Evolutionary conservation across 2,113 vertebrate genomes (phyloP), one percentile per base, ranked within the genome.

Genomic region (Prochilodus magdalenae): DNA sequence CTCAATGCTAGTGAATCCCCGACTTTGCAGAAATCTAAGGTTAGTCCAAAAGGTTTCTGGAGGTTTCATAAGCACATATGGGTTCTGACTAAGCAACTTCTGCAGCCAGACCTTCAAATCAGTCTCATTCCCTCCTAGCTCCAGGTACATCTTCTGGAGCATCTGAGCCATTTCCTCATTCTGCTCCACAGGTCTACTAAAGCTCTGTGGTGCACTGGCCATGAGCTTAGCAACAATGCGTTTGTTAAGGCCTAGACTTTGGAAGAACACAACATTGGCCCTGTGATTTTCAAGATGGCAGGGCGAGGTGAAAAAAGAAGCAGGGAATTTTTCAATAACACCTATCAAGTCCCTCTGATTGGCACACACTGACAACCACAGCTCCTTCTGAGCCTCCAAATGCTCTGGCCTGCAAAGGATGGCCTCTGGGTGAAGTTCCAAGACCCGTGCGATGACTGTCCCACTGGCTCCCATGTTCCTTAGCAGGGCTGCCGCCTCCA

Each of bases 51-150:
- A 82, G n/a, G 90, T 26, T 0, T 89, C 83, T 1, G 95, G 89
- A 11, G 90, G 87, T 76, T 94, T 97, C 82, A 96, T 92, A 80
- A 99, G 92, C 85, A 97, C 93, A 89, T 95, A 98, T 0, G 96
- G 96, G 86, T 99, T 96, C 90, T 98, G 97, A 89, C 94, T 97
- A 85, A 99, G 86, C 73, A 98, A 88, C 86, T 99, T 99, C 74
- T 97, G 94, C 65, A 99, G 92, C 97, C 98, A 99, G 70, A 93
- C 90, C 87, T 93, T 97, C 93, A 96, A 93, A 83, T 96, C 98
- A 75, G 90, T 90, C 22, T 95, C 89, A 0, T 94, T 94, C 20
- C 97, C 97, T 0, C 97, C 97, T 22, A 98, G 90, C 60, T 90
- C 90, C 83, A 89, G 90, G 59, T 96, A 99, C 77, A 84, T 93